Evolutionary conservation across 2,888 invertebrate genomes (phyloP).

Genomic region (Apoda limacodes): DNA sequence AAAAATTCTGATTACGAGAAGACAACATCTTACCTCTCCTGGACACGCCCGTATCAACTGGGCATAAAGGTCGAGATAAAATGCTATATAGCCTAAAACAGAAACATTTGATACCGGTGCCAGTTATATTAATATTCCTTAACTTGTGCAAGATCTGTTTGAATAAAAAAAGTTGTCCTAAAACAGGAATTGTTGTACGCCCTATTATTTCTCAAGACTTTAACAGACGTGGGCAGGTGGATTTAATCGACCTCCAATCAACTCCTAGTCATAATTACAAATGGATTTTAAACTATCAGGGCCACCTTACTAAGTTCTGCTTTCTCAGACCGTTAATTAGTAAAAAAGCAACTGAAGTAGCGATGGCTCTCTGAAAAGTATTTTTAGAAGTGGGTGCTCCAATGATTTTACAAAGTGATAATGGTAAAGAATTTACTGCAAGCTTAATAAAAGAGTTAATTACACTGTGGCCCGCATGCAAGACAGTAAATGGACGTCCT

Average conservation of each 20-base stretch:
- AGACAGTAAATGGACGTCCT: constrained; percentile 13
- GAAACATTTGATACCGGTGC: constrained; percentile 12
- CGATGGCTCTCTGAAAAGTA: constrained; percentile 14
- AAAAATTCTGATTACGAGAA: constrained; percentile 10
- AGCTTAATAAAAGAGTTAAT: constrained; percentile 12
- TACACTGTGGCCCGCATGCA: constrained; percentile 16
- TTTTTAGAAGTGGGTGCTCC: constrained; percentile 15
- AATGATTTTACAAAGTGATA: constrained; percentile 11
- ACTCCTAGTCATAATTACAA: constrained; percentile 11
- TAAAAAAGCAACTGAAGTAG: constrained; percentile 15
- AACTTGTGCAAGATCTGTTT: constrained; percentile 10
- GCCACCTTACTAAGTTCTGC: constrained; percentile 15
- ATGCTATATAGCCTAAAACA: constrained; percentile 7
- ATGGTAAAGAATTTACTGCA: constrained; percentile 14
- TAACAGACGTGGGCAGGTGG: constrained; percentile 12
- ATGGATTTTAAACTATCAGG: constrained; percentile 15
- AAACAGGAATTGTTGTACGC: constrained; percentile 12
- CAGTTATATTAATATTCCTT: constrained; percentile 9
- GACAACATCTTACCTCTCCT: constrained; percentile 3
- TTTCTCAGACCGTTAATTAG: constrained; percentile 11
- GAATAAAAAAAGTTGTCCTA: constrained; percentile 16
- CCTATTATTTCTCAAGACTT: constrained; percentile 13
- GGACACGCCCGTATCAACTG: constrained; percentile 9
- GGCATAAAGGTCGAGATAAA: constrained; percentile 14
- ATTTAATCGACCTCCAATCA: constrained; percentile 13